phyloP scores from a whole-genome alignment of 1,140 invertebrate genomes.

The Aphelenchoides fujianensis region DNA sequence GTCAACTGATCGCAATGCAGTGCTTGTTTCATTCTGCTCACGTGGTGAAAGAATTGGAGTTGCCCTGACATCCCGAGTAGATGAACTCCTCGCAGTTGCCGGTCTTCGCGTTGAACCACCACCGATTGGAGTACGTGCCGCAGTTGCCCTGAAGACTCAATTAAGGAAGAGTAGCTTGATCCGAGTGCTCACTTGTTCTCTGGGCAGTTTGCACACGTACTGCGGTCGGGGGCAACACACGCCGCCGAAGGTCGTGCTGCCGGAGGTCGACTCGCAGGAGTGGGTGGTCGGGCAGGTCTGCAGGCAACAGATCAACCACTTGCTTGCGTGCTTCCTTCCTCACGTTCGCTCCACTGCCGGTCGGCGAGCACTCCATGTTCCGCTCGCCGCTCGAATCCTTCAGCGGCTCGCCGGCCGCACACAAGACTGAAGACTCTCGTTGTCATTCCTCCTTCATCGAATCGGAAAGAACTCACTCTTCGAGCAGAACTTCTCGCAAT shows the following conservation, averaged over 20 bases:
- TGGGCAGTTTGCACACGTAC: slow-evolving; percentile 59
- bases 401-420: slow-evolving; percentile 58
- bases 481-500: slow-evolving; percentile 62
- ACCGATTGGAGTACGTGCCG: slow-evolving; percentile 58
- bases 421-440: slow-evolving; percentile 48
- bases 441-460: not conserved
- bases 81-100: slow-evolving; percentile 62
- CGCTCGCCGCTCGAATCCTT: slow-evolving; percentile 59
- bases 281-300: slow-evolving; percentile 58
- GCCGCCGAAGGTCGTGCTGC: slow-evolving; percentile 57
- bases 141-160: slow-evolving; percentile 53
- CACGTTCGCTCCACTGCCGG: slow-evolving; percentile 57
- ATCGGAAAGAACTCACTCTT: slow-evolving; percentile 49
- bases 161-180: slow-evolving; percentile 15
- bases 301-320: no score
- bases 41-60: slow-evolving; percentile 40
- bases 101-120: slow-evolving; percentile 62
- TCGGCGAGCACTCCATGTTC: slow-evolving; percentile 62
- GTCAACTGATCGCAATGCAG: slow-evolving; percentile 15
- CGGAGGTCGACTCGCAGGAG: slow-evolving; percentile 58
- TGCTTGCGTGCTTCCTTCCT: no score
- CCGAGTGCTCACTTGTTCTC: slow-evolving; percentile 52
- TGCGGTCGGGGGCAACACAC: slow-evolving; percentile 60
- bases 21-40: slow-evolving; percentile 27
- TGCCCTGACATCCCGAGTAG: slow-evolving; percentile 60